phyloP scores from a whole-genome alignment of 2,888 invertebrate species.

The Esperia sulphurella region DNA sequence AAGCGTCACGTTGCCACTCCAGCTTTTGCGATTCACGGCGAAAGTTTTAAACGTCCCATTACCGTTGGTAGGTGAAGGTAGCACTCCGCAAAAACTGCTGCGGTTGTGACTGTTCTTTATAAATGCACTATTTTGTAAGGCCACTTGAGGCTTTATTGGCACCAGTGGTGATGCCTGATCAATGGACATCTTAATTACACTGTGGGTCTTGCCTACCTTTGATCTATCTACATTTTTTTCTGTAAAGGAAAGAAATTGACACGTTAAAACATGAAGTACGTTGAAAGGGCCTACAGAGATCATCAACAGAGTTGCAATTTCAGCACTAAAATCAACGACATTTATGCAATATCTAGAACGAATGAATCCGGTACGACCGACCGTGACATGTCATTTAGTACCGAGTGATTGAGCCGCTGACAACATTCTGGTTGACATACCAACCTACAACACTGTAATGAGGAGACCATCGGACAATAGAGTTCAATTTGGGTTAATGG shows the following conservation, averaged over 20 bases:
- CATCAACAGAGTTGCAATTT: slow-evolving; percentile 52
- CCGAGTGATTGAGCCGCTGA: slow-evolving; percentile 30
- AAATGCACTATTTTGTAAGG: slow-evolving; percentile 68
- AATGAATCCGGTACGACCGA: slow-evolving; percentile 23
- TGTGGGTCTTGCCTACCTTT: slow-evolving; percentile 38
- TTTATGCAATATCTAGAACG: background rate
- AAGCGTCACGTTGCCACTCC: slow-evolving; percentile 75
- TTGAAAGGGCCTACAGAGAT: background rate
- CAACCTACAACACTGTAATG: slow-evolving; percentile 42
- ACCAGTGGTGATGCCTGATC: slow-evolving; percentile 75
- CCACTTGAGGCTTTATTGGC: slow-evolving; percentile 73
- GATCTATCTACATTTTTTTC: slow-evolving; percentile 74
- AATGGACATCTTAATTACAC: slow-evolving; percentile 71
- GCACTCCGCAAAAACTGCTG: slow-evolving; percentile 75
- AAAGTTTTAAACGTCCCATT: slow-evolving; percentile 74
- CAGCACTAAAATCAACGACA: background rate
- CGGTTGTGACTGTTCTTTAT: slow-evolving; percentile 76
- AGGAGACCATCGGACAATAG: slow-evolving; percentile 47
- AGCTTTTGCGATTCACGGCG: slow-evolving; percentile 74
- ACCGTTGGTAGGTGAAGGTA: slow-evolving; percentile 62
- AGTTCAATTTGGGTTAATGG: slow-evolving; percentile 61
- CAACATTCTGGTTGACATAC: slow-evolving; percentile 39
- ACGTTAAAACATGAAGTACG: slow-evolving; percentile 28
- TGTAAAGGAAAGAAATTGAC: slow-evolving; percentile 60
- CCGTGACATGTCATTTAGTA: slow-evolving; percentile 34